Conservation (phyloP, 2,113 vertebrate species). For the Struthidea cinerea region DNA sequence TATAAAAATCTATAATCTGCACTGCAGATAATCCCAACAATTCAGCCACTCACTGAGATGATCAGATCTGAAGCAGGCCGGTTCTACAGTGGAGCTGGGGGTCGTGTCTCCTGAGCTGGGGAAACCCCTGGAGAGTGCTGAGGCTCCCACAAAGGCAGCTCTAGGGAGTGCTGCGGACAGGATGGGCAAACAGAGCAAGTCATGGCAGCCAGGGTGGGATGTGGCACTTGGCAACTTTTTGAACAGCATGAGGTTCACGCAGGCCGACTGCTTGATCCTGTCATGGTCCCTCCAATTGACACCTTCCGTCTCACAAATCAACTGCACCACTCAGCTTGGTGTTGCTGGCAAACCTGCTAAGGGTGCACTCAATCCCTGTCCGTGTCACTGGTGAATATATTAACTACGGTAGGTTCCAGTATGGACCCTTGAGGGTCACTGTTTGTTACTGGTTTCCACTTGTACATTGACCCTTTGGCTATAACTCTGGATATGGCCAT, state of each 20-base stretch:
- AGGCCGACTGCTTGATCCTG: background rate
- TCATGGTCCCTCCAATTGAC: too few species aligned
- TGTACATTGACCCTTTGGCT: background rate
- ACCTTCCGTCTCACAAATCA: fast-evolving
- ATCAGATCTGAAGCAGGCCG: background rate
- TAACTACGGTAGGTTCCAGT: background rate
- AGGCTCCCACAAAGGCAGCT: background rate
- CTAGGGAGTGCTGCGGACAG: background rate
- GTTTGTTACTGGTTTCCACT: background rate
- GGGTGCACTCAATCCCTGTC: too few species aligned
- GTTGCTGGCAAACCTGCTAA: background rate
- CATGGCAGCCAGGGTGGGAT: background rate
- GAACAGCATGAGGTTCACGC: background rate
- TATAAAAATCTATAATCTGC: background rate
- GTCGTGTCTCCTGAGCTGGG: background rate
- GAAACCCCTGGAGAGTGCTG: background rate
- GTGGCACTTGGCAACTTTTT: too few species aligned
- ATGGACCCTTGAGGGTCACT: background rate
- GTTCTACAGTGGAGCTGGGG: fast-evolving
- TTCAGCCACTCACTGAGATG: background rate
- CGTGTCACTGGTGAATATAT: background rate
- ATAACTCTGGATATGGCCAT: fast-evolving
- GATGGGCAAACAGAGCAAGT: background rate
- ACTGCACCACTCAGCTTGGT: too few species aligned
- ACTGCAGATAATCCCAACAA: background rate